Conservation (phyloP, 2,113 vertebrate genomes). For the Hystrix brachyura region DNA sequence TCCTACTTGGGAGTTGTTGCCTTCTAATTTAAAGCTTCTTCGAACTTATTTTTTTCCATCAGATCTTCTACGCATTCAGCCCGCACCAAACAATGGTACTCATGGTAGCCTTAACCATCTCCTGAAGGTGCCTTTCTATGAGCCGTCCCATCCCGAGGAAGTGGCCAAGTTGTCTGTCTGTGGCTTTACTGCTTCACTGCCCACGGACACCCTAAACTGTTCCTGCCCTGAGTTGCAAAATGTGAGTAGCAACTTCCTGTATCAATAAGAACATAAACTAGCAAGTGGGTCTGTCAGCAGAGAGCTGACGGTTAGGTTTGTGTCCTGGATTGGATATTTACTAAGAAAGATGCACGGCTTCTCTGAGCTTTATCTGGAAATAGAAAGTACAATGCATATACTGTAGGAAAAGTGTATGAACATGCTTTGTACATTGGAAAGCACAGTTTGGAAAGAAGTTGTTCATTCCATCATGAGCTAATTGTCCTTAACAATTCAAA, state of each 20-base stretch:
- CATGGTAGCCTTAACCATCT: conserved; percentile 98
- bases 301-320: neutral
- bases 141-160: conserved; percentile 90
- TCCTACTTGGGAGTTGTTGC: neutral
- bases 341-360: neutral
- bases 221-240: conserved; percentile 30
- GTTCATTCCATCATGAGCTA: neutral
- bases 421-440: neutral
- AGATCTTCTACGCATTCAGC: conserved; percentile 94
- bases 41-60: conserved; percentile 70
- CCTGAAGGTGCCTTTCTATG: conserved; percentile 89
- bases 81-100: conserved; percentile 96
- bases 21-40: conserved; percentile 58
- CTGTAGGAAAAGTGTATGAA: neutral
- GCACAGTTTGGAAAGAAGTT: neutral
- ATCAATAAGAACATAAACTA: neutral
- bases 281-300: neutral
- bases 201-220: conserved; percentile 85
- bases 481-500: neutral
- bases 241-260: conserved; percentile 78
- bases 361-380: neutral
- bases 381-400: neutral
- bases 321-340: neutral
- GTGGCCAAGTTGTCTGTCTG: conserved; percentile 88
- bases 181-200: neutral